phyloP scores from a whole-genome alignment of 2,113 vertebrate genomes.

The Picathartes gymnocephalus region DNA sequence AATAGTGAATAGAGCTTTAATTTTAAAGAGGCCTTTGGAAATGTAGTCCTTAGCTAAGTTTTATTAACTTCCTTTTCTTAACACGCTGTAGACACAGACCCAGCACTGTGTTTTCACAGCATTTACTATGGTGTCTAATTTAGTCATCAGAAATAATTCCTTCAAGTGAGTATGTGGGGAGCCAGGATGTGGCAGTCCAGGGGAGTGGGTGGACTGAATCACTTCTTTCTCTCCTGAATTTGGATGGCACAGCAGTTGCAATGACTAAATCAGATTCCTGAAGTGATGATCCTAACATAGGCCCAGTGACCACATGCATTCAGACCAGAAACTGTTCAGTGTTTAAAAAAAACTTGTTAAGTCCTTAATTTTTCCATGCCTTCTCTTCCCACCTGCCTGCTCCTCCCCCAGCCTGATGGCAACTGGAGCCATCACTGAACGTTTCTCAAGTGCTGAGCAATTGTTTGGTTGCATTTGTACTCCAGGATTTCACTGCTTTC shows the following conservation, averaged over 20 bases:
- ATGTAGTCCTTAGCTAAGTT: constrained; percentile 1
- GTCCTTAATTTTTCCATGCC: not conserved
- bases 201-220: not conserved
- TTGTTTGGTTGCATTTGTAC: not conserved
- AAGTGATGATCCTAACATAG: not conserved
- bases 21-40: constrained; percentile 18
- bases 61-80: constrained; percentile 13
- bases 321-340: not conserved
- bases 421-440: not conserved
- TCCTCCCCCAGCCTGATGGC: not conserved
- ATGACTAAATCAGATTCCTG: not conserved
- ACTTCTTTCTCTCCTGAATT: constrained; percentile 16
- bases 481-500: not conserved
- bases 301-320: not conserved
- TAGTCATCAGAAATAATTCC: constrained; percentile 24
- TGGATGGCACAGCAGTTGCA: not conserved
- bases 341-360: not conserved
- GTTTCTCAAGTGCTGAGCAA: not conserved
- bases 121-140: constrained; percentile 3
- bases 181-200: not conserved
- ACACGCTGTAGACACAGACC: not conserved
- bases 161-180: not conserved
- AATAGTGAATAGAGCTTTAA: constrained; percentile 8
- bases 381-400: not conserved
- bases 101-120: not conserved